A percentile compares a stretch with the other conserved stretches of the same genome.
Conservation (phyloP, 2,797 vertebrate genomes). For the Craterocephalus amniculus region DNA sequence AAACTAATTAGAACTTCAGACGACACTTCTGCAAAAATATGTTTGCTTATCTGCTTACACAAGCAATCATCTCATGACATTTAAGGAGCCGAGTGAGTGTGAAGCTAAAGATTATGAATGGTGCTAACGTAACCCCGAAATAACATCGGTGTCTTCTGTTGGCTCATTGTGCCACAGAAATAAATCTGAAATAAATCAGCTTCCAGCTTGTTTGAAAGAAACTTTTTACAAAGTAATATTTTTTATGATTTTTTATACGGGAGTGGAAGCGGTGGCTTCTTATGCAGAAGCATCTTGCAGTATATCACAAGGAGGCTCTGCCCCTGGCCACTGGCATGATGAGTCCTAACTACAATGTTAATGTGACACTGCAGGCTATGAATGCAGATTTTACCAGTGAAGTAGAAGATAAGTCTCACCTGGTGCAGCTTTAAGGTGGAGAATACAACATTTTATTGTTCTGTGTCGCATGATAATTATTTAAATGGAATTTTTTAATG, state of each 20-base stretch:
- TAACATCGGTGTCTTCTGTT: not conserved
- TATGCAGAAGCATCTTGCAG: not conserved
- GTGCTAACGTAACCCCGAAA: not conserved
- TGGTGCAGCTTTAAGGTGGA: slow-evolving; percentile 2
- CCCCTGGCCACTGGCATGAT: slow-evolving; percentile 3
- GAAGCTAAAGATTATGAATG: no score
- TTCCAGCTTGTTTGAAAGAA: not conserved
- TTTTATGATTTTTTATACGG: not conserved
- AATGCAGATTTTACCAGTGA: not conserved
- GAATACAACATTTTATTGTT: slow-evolving; percentile 27
- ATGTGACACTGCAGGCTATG: slow-evolving; percentile 6
- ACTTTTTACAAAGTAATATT: not conserved
- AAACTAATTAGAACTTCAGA: not conserved
- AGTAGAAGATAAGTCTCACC: not conserved
- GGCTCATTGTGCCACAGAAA: not conserved
- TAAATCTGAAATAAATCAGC: not conserved
- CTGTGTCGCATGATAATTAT: slow-evolving; percentile 28
- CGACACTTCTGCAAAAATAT: not conserved
- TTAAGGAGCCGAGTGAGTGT: not conserved
- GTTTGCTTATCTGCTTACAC: not conserved
- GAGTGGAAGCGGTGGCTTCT: not conserved
- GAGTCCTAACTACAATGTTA: slow-evolving; percentile 6
- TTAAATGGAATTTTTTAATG: slow-evolving; percentile 36
- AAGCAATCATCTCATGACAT: not conserved
- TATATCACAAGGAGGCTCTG: not conserved